Percentiles rank a stretch among this genome's conserved stretches.
Evolutionary conservation across 2,888 invertebrate species (phyloP).

Genomic region (Dastarcus helophoroides): DNA sequence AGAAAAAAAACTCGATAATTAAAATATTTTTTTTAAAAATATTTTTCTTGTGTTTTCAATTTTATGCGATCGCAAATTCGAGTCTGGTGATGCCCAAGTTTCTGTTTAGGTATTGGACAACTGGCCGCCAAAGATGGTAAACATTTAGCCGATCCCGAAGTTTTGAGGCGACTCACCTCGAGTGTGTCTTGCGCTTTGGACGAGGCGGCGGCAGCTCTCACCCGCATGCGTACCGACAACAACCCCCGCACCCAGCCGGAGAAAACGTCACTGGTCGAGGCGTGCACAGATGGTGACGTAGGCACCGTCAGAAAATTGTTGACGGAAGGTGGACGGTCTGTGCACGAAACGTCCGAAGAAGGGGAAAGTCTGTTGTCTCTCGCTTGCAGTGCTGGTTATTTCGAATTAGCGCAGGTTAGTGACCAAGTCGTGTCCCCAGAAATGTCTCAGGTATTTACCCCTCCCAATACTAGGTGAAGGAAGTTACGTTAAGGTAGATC

Average conservation of each 20-base stretch:
- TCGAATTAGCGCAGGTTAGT: conserved; percentile 85
- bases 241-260: conserved; percentile 43
- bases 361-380: conserved; percentile 92
- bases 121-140: conserved; percentile 69
- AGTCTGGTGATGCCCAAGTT: no score
- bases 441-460: no score
- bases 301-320: conserved; percentile 83
- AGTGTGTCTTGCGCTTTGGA: conserved; percentile 82
- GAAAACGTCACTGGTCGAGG: conserved; percentile 66
- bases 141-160: conserved; percentile 80
- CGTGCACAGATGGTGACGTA: conserved; percentile 90
- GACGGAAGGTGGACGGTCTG: conserved; percentile 86
- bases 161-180: conserved; percentile 73
- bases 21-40: no score
- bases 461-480: no score
- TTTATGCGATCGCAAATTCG: no score
- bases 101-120: conserved; percentile 65
- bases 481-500: no score
- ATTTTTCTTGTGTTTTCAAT: no score
- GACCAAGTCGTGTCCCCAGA: no score
- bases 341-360: conserved; percentile 94
- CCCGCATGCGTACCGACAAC: conserved; percentile 89
- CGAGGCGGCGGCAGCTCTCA: conserved; percentile 92
- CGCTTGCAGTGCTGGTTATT: conserved; percentile 95
- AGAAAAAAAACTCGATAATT: no score